Evolutionary conservation across 2,888 invertebrate genomes (phyloP).

Genomic region (Cerceris rybyensis): DNA sequence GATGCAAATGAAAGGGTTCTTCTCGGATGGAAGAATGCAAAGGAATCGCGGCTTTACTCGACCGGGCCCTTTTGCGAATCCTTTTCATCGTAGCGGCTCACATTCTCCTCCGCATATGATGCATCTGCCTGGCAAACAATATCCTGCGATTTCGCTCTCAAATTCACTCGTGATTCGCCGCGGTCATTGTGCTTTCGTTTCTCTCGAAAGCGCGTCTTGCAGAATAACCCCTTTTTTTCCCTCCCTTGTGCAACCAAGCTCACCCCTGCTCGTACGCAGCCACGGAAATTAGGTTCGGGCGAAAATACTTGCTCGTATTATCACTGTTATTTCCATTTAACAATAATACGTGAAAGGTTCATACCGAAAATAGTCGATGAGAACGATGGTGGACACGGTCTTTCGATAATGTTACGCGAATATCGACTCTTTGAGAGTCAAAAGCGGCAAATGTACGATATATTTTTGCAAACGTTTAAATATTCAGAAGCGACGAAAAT

Average conservation of each 20-base stretch:
- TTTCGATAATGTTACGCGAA: too few relatives aligned
- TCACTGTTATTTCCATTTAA: constrained; percentile 28
- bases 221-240: constrained; percentile 41
- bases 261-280: not conserved
- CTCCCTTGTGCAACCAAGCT: constrained; percentile 34
- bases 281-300: not conserved
- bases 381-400: too few relatives aligned
- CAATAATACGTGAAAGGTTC: too few relatives aligned
- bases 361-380: too few relatives aligned
- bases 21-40: constrained; percentile 59
- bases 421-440: too few relatives aligned
- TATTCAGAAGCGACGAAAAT: too few relatives aligned
- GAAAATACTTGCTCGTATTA: too few relatives aligned
- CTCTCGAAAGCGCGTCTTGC: constrained; percentile 58
- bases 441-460: too few relatives aligned
- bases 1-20: constrained; percentile 73
- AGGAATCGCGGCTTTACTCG: constrained; percentile 64
- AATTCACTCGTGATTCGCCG: constrained; percentile 64
- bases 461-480: too few relatives aligned
- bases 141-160: constrained; percentile 63
- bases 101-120: constrained; percentile 56
- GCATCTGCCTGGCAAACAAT: constrained; percentile 69
- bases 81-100: constrained; percentile 58
- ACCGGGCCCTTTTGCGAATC: constrained; percentile 62
- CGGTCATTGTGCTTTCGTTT: constrained; percentile 57